Evolutionary conservation across 2,113 vertebrate species (phyloP).

Genomic region (Tor tambroides): DNA sequence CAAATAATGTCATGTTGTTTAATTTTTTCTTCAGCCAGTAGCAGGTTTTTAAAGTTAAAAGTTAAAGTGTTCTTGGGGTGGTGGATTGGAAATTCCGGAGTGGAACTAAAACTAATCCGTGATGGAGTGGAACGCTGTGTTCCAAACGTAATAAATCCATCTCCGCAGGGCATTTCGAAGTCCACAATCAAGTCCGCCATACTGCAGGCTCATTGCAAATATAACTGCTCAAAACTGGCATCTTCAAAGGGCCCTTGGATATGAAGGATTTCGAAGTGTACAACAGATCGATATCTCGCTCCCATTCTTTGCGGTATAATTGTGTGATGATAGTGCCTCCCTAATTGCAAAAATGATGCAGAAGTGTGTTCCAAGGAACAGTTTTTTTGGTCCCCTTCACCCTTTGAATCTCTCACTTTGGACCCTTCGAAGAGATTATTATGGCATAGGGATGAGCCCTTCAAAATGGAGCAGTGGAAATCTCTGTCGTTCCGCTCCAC

Average conservation of each 20-base stretch:
- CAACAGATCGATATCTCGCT: no score
- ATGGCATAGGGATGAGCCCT: no score
- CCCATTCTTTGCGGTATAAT: no score
- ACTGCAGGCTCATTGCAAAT: no score
- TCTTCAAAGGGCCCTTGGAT: no score
- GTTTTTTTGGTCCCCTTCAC: background rate
- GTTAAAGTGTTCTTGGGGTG: background rate
- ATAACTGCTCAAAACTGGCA: no score
- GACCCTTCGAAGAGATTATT: no score
- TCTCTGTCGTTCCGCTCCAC: background rate
- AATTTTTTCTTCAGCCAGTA: background rate
- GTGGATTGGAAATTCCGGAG: background rate
- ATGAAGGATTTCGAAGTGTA: no score
- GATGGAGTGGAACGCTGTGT: background rate
- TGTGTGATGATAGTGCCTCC: no score
- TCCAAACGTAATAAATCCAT: background rate
- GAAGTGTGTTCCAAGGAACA: background rate
- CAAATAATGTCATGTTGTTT: background rate
- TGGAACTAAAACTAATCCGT: background rate
- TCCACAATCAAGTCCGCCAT: no score
- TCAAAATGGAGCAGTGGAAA: background rate
- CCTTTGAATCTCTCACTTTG: no score
- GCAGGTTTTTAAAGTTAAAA: background rate
- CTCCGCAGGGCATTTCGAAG: no score
- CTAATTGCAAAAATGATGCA: background rate